phyloP scores from a whole-genome alignment of 2,113 vertebrate genomes.

The Ivindomyrus marchei region DNA sequence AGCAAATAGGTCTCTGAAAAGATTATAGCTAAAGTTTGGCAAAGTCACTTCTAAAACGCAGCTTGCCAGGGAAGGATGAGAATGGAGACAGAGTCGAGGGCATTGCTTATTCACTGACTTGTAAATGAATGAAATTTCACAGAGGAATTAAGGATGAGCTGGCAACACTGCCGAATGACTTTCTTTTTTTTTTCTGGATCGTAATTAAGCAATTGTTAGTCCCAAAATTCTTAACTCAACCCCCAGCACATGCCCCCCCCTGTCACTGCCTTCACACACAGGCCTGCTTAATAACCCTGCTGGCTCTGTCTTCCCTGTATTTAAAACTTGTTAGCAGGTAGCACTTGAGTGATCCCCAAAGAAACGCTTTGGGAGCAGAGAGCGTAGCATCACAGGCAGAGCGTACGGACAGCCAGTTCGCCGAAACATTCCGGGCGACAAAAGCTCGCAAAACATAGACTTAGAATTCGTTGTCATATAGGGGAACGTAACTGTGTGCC shows the following conservation, averaged over 20 bases:
- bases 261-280: not conserved
- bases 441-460: not conserved
- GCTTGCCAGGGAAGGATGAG: conserved; percentile 34
- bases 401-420: not conserved
- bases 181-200: conserved; percentile 21
- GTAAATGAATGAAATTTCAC: conserved; percentile 18
- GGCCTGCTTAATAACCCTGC: not conserved
- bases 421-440: not conserved
- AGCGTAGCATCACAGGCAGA: not conserved
- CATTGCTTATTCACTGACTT: conserved; percentile 18
- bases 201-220: conserved; percentile 35
- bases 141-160: conserved; percentile 33
- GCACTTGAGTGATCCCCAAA: conserved; percentile 17
- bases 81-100: not conserved
- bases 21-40: not conserved
- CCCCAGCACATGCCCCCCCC: conserved; percentile 33
- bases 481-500: not conserved
- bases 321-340: not conserved
- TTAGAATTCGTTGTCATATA: not conserved
- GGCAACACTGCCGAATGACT: conserved; percentile 15
- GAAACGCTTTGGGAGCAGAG: not conserved
- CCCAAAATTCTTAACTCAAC: conserved; percentile 33
- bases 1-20: not conserved
- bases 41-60: conserved; percentile 24
- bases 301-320: not conserved